Conservation (phyloP, 1,140 invertebrate genomes). For the Bombus sibiricus region DNA sequence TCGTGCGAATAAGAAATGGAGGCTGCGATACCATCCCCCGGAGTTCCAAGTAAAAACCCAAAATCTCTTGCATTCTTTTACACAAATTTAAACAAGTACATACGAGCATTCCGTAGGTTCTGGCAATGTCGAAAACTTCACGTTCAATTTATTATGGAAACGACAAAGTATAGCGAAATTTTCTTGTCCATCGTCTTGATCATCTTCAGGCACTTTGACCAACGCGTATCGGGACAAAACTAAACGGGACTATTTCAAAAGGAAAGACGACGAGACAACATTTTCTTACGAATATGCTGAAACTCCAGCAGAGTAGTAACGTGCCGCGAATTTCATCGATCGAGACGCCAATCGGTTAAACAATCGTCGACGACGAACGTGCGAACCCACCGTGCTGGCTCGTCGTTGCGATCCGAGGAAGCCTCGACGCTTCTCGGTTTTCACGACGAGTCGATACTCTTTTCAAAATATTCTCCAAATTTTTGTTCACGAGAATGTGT, state of each 20-base stretch:
- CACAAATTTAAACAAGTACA: neutral
- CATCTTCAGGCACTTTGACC: conserved; percentile 23
- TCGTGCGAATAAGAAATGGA: neutral
- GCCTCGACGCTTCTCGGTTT: conserved; percentile 41
- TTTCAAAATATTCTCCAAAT: conserved; percentile 81
- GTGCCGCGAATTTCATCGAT: conserved; percentile 57
- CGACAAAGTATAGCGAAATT: neutral
- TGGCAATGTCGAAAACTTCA: neutral
- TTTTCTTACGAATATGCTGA: neutral
- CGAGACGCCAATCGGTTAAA: conserved; percentile 54
- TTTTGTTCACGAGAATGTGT: conserved; percentile 78
- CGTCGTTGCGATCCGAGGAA: conserved; percentile 59
- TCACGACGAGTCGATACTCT: conserved; percentile 71
- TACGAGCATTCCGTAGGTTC: neutral
- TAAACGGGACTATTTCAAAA: conserved; percentile 1
- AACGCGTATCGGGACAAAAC: conserved; percentile 22
- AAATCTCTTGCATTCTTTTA: neutral
- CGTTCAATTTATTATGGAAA: neutral
- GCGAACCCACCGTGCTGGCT: conserved; percentile 72
- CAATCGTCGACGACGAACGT: conserved; percentile 54
- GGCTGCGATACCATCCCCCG: conserved; percentile 37
- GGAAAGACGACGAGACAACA: conserved; percentile 29
- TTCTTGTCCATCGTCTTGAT: conserved; percentile 17
- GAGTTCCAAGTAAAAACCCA: neutral
- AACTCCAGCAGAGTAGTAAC: conserved; percentile 52